Evolutionary conservation across 2,888 invertebrate genomes (phyloP).

Genomic region (Drosophila gaucha): DNA sequence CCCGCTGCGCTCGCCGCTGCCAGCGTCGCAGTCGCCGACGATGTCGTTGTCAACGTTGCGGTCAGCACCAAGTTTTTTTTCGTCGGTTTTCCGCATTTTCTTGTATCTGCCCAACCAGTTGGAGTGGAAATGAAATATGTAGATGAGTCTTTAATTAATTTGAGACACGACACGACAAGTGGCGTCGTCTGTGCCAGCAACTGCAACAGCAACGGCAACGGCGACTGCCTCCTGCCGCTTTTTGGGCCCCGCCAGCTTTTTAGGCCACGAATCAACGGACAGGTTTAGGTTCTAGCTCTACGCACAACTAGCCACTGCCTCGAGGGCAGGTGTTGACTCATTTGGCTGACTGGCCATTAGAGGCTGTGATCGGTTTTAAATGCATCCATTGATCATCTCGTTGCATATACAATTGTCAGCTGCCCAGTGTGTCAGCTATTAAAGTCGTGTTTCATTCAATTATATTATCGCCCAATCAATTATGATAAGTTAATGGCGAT

Average conservation of each 20-base stretch:
- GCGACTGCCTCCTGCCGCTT: conserved; percentile 63
- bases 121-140: conserved; percentile 80
- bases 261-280: conserved; percentile 60
- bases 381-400: conserved; percentile 67
- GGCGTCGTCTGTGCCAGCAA: conserved; percentile 70
- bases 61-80: conserved; percentile 54
- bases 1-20: conserved; percentile 49
- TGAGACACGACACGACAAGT: conserved; percentile 81
- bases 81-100: conserved; percentile 72
- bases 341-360: conserved; percentile 63
- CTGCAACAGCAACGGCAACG: conserved; percentile 34
- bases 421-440: conserved; percentile 22
- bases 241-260: conserved; percentile 52
- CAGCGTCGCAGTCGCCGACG: conserved; percentile 7
- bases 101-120: conserved; percentile 65
- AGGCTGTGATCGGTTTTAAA: conserved; percentile 47
- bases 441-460: conserved; percentile 12
- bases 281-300: conserved; percentile 32
- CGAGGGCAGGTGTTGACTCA: conserved; percentile 75
- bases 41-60: conserved; percentile 55
- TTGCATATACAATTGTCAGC: conserved; percentile 14
- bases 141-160: conserved; percentile 80
- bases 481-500: not conserved
- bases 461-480: conserved; percentile 21
- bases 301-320: not conserved